Percentiles rank a stretch among this genome's conserved stretches.
These are phyloP conservation scores for Ariolimax columbianus DNA, from an alignment of 2,888 invertebrate genomes.

Conservation along the genomic window DNA sequence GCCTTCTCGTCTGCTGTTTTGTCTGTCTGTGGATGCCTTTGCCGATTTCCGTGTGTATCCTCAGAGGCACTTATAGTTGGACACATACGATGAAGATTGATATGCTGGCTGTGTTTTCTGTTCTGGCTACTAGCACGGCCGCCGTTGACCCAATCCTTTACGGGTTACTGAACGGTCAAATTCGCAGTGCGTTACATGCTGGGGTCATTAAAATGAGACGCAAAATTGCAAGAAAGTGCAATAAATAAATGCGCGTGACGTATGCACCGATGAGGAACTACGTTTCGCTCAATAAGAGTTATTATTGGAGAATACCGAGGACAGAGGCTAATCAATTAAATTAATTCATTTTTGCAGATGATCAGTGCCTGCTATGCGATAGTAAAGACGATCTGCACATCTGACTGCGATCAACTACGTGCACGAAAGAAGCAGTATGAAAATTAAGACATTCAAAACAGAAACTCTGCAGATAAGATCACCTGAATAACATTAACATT, in stretches of 20 bases:
- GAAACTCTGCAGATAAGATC: too few species aligned
- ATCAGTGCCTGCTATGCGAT: too few species aligned
- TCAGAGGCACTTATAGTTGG: constrained; percentile 17
- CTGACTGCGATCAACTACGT: too few species aligned
- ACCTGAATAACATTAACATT: too few species aligned
- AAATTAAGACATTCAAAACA: too few species aligned
- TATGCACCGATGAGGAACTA: too few species aligned
- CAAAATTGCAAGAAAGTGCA: background rate
- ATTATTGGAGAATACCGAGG: too few species aligned
- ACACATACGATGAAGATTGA: constrained; percentile 7
- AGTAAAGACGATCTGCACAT: too few species aligned
- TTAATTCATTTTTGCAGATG: too few species aligned
- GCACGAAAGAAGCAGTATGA: too few species aligned
- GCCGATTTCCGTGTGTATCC: constrained; percentile 40
- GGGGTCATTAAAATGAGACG: background rate
- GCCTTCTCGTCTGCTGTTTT: constrained; percentile 52
- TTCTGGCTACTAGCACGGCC: constrained; percentile 47
- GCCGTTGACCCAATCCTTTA: constrained; percentile 53
- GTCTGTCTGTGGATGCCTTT: constrained; percentile 52
- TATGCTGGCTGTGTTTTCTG: constrained; percentile 43
- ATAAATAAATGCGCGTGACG: background rate
- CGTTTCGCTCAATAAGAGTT: too few species aligned
- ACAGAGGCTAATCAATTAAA: too few species aligned
- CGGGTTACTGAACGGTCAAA: constrained; percentile 46
- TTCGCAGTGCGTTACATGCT: constrained; percentile 18